phyloP scores from a whole-genome alignment of 2,113 vertebrate species.

The Rhagologus leucostigma region DNA sequence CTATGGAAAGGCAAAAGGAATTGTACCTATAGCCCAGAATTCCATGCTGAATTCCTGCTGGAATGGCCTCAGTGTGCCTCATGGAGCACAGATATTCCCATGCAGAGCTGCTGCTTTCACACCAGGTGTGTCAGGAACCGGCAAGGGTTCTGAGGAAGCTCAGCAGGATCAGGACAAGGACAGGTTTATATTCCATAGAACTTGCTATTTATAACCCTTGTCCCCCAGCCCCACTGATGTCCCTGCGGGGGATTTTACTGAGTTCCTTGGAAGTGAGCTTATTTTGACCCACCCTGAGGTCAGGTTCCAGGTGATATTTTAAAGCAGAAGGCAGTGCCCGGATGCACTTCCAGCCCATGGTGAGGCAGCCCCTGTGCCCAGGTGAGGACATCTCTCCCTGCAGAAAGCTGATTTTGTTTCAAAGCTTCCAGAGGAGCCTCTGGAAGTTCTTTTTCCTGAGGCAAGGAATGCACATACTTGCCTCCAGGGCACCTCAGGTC shows the following conservation, averaged over 20 bases:
- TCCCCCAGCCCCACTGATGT: neutral
- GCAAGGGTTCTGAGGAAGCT: neutral
- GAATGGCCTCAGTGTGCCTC: neutral
- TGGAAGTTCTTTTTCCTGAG: neutral
- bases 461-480: neutral
- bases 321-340: fast-evolving
- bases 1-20: neutral
- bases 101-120: neutral
- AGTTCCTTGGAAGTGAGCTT: neutral
- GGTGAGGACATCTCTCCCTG: neutral
- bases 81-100: fast-evolving
- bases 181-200: no score
- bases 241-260: neutral
- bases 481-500: neutral
- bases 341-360: fast-evolving
- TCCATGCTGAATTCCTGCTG: neutral
- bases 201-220: neutral
- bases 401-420: neutral
- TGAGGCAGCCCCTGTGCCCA: neutral
- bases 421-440: neutral
- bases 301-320: neutral
- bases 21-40: neutral
- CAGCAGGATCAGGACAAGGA: neutral
- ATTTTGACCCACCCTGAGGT: neutral
- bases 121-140: neutral